A percentile compares a stretch with the other conserved stretches of the same genome.
Evolutionary conservation across 2,888 invertebrate genomes (phyloP).

Genomic region (Leucoptera coffeella): DNA sequence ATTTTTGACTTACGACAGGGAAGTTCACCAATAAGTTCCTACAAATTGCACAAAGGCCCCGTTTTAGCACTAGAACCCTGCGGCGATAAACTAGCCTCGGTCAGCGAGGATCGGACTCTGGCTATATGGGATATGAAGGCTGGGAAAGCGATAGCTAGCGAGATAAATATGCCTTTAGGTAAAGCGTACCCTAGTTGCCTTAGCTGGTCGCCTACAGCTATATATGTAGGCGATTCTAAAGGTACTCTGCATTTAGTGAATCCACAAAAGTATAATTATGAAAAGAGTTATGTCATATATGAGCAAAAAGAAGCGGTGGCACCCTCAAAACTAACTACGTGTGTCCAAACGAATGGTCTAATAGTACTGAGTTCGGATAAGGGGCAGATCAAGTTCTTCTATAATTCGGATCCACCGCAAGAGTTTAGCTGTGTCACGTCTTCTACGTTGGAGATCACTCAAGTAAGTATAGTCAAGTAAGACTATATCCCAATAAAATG

Average conservation of each 20-base stretch:
- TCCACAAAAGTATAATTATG: slow-evolving; percentile 20
- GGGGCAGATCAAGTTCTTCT: slow-evolving; percentile 38
- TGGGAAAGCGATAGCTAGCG: slow-evolving; percentile 26
- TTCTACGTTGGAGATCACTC: slow-evolving; percentile 31
- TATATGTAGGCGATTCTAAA: slow-evolving; percentile 41
- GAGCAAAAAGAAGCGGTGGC: slow-evolving; percentile 23
- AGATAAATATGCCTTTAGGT: slow-evolving; percentile 26
- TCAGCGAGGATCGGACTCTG: slow-evolving; percentile 54
- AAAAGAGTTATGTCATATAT: slow-evolving; percentile 28
- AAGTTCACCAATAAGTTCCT: slow-evolving; percentile 22
- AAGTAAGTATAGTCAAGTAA: no score
- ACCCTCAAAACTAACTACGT: slow-evolving; percentile 31
- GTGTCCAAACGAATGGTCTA: slow-evolving; percentile 28
- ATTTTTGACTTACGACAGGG: slow-evolving; percentile 46
- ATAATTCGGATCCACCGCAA: slow-evolving; percentile 33
- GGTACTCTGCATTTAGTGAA: slow-evolving; percentile 33
- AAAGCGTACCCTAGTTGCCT: slow-evolving; percentile 35
- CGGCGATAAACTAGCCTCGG: slow-evolving; percentile 46
- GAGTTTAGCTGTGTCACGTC: slow-evolving; percentile 24
- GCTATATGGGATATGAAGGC: slow-evolving; percentile 51
- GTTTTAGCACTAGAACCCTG: slow-evolving; percentile 31
- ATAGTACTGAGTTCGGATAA: slow-evolving; percentile 38
- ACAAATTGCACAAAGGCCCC: slow-evolving; percentile 47
- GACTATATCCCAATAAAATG: no score
- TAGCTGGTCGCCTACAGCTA: slow-evolving; percentile 27